Conservation (phyloP, 2,888 invertebrate species). For the Seira ritae region DNA sequence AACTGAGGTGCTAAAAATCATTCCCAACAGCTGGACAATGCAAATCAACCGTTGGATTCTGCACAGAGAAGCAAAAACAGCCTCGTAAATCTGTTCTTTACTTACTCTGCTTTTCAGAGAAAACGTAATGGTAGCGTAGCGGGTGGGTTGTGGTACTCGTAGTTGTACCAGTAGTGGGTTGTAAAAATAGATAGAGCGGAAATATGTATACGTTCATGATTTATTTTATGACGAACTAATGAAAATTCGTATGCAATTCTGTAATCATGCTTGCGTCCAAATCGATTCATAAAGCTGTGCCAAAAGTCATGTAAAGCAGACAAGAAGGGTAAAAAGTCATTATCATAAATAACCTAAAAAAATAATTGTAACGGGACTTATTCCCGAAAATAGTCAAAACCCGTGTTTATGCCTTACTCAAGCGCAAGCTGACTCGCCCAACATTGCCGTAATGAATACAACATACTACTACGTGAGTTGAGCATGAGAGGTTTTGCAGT, state of each 20-base stretch:
- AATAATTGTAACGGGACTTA: background rate
- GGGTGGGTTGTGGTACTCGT: no score
- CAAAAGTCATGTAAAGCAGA: background rate
- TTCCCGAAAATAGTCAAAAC: background rate
- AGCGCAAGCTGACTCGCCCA: no score
- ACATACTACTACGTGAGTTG: background rate
- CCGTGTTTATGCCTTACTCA: background rate
- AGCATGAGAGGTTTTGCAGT: background rate
- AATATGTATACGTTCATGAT: no score
- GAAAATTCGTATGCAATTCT: no score
- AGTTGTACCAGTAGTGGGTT: background rate
- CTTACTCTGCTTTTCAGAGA: no score
- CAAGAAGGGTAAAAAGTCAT: background rate
- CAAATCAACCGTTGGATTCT: background rate
- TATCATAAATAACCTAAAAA: background rate
- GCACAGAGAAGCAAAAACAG: background rate
- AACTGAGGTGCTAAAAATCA: slow-evolving; percentile 22
- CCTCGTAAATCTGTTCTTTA: background rate
- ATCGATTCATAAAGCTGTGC: no score
- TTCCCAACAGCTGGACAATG: slow-evolving; percentile 14
- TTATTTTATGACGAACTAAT: no score
- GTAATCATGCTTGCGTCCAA: no score
- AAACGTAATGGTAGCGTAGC: no score
- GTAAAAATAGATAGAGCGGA: background rate
- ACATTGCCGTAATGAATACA: background rate